Base-by-base conservation (phyloP, 2,888 invertebrate species). In the Agriotes lineatus region DNA sequence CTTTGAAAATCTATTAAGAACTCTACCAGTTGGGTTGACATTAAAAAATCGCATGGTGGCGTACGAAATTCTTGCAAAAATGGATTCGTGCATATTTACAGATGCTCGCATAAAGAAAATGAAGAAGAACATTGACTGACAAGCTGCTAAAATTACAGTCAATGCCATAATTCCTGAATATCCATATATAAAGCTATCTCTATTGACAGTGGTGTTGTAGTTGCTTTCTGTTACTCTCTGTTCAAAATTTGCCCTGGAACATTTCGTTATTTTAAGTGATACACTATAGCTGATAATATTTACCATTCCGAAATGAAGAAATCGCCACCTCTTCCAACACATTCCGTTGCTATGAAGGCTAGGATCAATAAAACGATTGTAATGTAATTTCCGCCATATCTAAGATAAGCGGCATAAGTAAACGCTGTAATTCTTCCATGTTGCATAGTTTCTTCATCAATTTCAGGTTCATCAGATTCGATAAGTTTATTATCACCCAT, bases 291-390 rank as follows among this genome's bases (percentile, higher is more conserved):
- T 1, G 9, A 9, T 2, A 5, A 37, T 33, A 78, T 84, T 85
- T 76, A 90, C 94, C 94, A 95, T 79, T 88, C 90, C 3, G 92
- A 89, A 7, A 94, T 88, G 86, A 93, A 95, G 84, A 90, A 94
- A 81, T 95, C 95, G 0, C 91, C 89, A 5, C 88, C 88, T 9
- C 93, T 94, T 0, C 91, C 93, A 39, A 91, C 83, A 6, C 88
- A 76, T 83, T 95, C 95, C 0, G 93, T 88, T 0, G 90, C 70
- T 12, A 90, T 74, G 72, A 91, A 93, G 25, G 91, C 87, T 2
- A 88, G 48, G 2, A 90, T 71, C 83, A 94, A 87, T 0, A 89
- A 79, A 16, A 86, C 75, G 35, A 92, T 87, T 2, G 90, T 77
- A 48, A 88, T 85, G 72, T 88, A 88, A 72, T 90, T 89, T 0